Evolutionary conservation across 2,797 vertebrate genomes (phyloP).

Genomic region (Spea hammondii): DNA sequence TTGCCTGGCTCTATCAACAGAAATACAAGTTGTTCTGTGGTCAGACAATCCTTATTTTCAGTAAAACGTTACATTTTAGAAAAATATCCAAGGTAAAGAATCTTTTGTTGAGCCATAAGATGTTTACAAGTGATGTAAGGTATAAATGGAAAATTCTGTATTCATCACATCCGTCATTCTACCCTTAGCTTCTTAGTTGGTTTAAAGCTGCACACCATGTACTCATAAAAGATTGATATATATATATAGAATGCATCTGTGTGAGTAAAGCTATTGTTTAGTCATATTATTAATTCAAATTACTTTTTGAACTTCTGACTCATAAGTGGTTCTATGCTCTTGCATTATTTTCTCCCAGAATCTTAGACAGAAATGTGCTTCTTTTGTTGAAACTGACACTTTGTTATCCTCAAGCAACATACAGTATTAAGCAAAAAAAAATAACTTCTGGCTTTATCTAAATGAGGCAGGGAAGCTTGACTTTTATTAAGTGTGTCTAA

Average conservation of each 20-base stretch:
- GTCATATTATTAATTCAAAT: slow-evolving; percentile 23
- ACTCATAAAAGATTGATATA: slow-evolving; percentile 12
- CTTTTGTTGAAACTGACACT: slow-evolving; percentile 32
- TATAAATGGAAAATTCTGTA: slow-evolving; percentile 1
- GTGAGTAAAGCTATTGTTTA: slow-evolving; percentile 16
- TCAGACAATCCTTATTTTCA: background rate
- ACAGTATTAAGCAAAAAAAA: slow-evolving; percentile 40
- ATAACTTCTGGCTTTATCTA: slow-evolving; percentile 39
- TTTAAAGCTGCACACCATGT: slow-evolving; percentile 11
- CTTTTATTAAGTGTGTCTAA: slow-evolving; percentile 50
- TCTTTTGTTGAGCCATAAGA: background rate
- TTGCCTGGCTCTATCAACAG: background rate
- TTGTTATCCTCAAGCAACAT: slow-evolving; percentile 47
- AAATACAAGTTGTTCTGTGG: background rate
- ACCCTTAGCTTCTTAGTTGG: background rate
- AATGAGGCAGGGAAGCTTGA: slow-evolving; percentile 35
- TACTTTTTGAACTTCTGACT: slow-evolving; percentile 25
- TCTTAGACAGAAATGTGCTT: slow-evolving; percentile 12
- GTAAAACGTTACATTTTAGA: background rate
- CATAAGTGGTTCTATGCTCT: background rate
- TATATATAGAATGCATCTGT: slow-evolving; percentile 7
- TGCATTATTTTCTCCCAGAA: background rate
- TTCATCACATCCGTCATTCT: background rate
- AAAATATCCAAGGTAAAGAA: background rate
- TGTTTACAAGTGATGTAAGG: slow-evolving; percentile 10